Conservation (phyloP, 2,113 vertebrate genomes). For the Takifugu flavidus region DNA sequence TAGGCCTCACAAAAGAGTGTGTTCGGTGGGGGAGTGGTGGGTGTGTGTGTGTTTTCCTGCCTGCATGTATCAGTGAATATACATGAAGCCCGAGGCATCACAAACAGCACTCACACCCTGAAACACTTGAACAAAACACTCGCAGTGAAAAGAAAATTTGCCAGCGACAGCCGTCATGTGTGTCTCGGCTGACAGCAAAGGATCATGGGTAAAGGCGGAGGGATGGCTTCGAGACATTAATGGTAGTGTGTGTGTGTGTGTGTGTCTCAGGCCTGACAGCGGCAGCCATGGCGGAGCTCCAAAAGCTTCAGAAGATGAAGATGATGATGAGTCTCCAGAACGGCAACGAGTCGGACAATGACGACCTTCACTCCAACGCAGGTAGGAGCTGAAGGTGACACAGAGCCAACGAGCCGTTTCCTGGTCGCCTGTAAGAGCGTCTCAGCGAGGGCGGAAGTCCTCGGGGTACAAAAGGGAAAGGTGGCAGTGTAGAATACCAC, state of each 20-base stretch:
- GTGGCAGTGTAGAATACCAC: no score
- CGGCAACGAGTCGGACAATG: conserved; percentile 69
- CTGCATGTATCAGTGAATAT: conserved; percentile 32
- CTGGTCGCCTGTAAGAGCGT: no score
- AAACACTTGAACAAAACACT: conserved; percentile 44
- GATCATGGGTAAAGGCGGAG: conserved; percentile 46
- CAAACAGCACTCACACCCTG: conserved; percentile 32
- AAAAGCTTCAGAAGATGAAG: conserved; percentile 73
- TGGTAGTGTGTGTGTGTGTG: conserved; percentile 31
- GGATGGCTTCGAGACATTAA: not conserved
- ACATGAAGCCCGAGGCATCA: conserved; percentile 35
- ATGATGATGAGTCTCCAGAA: conserved; percentile 74
- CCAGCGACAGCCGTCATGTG: conserved; percentile 20
- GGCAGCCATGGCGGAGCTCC: conserved; percentile 69
- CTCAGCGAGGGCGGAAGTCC: no score
- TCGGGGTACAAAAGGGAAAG: no score
- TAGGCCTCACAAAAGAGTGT: conserved; percentile 53
- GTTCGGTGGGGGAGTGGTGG: not conserved
- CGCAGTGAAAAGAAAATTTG: conserved; percentile 17
- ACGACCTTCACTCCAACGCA: conserved; percentile 69
- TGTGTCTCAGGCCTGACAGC: conserved; percentile 59
- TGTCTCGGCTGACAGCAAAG: conserved; percentile 28
- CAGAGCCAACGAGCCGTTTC: no score
- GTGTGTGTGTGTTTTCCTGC: not conserved
- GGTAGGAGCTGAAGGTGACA: conserved; percentile 27